Percentiles rank a stretch among this genome's conserved stretches.
These are phyloP conservation scores for Rissa tridactyla DNA, from an alignment of 2,113 vertebrate species.

Conservation along the genomic window DNA sequence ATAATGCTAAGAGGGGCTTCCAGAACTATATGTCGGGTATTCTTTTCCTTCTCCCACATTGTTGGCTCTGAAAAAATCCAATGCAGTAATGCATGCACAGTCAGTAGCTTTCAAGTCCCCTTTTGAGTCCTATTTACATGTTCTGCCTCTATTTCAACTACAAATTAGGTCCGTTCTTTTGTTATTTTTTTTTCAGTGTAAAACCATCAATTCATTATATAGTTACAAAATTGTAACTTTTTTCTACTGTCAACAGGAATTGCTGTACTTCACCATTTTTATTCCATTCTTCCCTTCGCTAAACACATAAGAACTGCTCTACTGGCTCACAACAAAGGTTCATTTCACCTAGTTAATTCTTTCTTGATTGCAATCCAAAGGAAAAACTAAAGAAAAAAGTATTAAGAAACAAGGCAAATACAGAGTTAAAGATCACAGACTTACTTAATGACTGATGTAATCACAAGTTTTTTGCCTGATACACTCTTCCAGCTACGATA, in stretches of 20 bases:
- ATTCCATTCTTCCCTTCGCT: neutral
- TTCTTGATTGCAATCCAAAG: neutral
- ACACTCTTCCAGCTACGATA: neutral
- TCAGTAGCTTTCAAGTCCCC: neutral
- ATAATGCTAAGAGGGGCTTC: neutral
- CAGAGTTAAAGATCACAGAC: neutral
- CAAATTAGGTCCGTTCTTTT: neutral
- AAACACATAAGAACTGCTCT: neutral
- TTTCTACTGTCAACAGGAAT: neutral
- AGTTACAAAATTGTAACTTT: neutral
- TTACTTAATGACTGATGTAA: neutral
- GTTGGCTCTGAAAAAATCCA: neutral
- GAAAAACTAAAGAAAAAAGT: neutral
- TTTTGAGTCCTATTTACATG: neutral
- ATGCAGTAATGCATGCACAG: neutral
- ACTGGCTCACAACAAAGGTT: neutral
- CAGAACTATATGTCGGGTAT: neutral
- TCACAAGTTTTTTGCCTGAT: neutral
- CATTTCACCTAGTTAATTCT: neutral
- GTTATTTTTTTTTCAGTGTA: neutral
- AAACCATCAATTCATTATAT: neutral
- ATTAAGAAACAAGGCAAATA: neutral
- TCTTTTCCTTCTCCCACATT: neutral
- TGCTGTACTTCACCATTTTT: neutral
- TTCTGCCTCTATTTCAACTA: neutral